Conservation (phyloP, 1,140 invertebrate genomes). For the Asobara japonica region DNA sequence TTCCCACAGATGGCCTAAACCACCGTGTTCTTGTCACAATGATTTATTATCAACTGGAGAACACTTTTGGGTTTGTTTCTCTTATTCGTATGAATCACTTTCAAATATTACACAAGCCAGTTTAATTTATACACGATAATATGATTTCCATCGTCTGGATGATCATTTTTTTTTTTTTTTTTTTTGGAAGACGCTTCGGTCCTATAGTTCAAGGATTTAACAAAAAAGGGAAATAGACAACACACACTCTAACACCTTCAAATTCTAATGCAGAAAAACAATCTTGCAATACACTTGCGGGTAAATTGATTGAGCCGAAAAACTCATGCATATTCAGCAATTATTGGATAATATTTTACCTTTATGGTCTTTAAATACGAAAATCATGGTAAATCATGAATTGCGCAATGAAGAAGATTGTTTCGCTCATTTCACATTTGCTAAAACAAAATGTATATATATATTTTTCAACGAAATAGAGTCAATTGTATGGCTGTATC, state of each 20-base stretch:
- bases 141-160: background rate
- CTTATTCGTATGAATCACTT: background rate
- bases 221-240: no score
- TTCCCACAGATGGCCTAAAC: background rate
- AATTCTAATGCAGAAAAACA: background rate
- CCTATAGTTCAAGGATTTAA: background rate
- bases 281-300: background rate
- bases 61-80: background rate
- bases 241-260: no score
- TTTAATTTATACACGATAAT: background rate
- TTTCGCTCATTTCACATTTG: no score
- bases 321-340: no score
- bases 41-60: background rate
- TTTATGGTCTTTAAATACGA: no score
- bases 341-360: no score
- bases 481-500: conserved; percentile 42
- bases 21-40: background rate
- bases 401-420: no score
- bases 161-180: no score
- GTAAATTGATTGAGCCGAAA: no score
- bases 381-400: no score
- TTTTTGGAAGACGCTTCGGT: background rate
- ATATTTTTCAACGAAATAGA: background rate
- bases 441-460: no score
- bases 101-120: background rate